phyloP scores from a whole-genome alignment of 2,888 invertebrate genomes.

The Monoplex corrugatus region DNA sequence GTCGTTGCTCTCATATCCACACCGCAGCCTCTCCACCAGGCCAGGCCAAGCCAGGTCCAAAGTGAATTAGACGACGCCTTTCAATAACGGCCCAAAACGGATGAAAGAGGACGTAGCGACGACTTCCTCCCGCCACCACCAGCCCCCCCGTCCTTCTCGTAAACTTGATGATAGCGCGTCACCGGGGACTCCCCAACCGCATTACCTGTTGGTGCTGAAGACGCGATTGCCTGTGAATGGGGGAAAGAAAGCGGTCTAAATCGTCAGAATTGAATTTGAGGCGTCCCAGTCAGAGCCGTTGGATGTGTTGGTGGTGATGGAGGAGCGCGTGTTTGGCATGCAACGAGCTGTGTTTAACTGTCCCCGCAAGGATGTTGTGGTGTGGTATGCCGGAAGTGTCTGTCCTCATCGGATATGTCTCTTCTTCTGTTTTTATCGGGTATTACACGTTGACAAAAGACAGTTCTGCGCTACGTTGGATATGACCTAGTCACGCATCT shows the following conservation, averaged over 20 bases:
- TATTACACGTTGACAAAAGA: no score
- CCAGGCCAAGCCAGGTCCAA: not conserved
- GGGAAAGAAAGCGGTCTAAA: constrained; percentile 24
- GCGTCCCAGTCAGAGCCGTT: not conserved
- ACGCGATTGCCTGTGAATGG: constrained; percentile 43
- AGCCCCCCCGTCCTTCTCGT: not conserved
- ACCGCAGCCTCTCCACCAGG: no score
- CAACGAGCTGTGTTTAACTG: no score
- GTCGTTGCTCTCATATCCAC: not conserved
- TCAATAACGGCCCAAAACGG: not conserved
- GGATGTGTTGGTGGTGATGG: constrained; percentile 22
- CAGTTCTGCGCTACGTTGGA: no score
- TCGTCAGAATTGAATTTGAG: constrained; percentile 39
- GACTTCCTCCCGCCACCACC: not conserved
- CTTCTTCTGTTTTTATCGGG: no score
- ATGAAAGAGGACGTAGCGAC: not conserved
- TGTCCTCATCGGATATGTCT: no score
- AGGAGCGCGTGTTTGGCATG: constrained; percentile 43
- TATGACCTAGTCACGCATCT: no score
- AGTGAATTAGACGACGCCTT: not conserved
- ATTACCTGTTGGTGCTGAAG: not conserved
- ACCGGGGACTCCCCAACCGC: constrained; percentile 1
- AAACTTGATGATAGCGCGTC: constrained; percentile 21
- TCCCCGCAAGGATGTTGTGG: no score
- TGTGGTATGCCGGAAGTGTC: no score